Evolutionary conservation across 2,797 vertebrate species (phyloP).

Genomic region (Adrianichthys oophorus): DNA sequence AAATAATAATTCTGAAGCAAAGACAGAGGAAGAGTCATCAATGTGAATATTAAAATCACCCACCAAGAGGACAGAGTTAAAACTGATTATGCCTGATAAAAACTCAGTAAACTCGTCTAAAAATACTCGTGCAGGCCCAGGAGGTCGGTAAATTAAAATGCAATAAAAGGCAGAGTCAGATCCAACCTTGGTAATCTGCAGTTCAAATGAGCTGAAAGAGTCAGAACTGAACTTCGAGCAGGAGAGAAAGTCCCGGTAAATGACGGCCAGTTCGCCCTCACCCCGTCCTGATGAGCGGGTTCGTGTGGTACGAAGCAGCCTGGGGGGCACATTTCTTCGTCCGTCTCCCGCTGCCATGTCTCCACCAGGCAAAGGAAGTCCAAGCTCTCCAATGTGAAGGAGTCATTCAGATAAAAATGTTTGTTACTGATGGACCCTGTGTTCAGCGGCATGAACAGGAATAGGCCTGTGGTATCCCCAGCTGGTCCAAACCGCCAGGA

Average conservation of each 20-base stretch:
- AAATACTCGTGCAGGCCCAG: neutral
- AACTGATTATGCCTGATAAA: too few species aligned
- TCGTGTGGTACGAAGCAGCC: neutral
- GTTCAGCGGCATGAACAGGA: neutral
- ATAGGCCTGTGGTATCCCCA: too few species aligned
- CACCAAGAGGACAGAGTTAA: too few species aligned
- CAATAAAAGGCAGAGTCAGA: neutral
- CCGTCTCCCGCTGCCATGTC: neutral
- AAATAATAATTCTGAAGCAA: neutral
- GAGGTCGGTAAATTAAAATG: neutral
- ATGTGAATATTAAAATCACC: too few species aligned
- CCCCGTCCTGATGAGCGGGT: too few species aligned
- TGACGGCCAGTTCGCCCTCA: neutral
- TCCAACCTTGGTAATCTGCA: neutral
- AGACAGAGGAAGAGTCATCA: too few species aligned
- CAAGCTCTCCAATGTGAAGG: too few species aligned
- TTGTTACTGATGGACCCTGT: neutral
- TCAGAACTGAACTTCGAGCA: neutral
- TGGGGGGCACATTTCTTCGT: neutral
- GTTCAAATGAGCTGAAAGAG: neutral
- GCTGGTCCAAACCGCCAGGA: too few species aligned
- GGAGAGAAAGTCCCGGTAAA: neutral
- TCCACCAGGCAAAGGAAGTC: neutral
- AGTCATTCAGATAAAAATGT: neutral
- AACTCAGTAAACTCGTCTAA: neutral